Base-by-base conservation (phyloP, 2,888 invertebrate species). In the Sinopyrophorus schimmeli region DNA sequence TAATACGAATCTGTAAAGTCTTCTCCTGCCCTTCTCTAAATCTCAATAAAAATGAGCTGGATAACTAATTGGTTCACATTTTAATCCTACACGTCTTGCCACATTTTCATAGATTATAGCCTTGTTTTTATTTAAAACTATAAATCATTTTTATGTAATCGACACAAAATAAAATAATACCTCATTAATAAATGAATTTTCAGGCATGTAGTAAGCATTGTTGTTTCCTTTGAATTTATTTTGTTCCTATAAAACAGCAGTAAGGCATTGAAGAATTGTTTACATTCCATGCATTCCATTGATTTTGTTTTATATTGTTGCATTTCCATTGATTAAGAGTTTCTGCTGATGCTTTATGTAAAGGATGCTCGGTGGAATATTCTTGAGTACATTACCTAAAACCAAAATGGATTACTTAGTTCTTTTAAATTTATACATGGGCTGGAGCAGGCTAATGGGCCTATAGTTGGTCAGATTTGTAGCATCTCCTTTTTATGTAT, bases 11-110 rank as follows among this genome's bases (percentile, higher is more conserved):
- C 72, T 1, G 62, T 58, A 11, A 58, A 5, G 5, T 30, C 20
- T 49, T 67, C 59, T 57, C 69, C 62, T 76, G 77, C 59, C 71
- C 72, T 63, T 79, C 77, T 41, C 71, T 74, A 78, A 80, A 82
- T 17, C 77, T 71, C 37, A 84, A 68, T 11, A 83, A 62, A 60
- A 83, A 61, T 83, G 82, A 1, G 77, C 74, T 2, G 83, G 82
- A 56, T 80, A 80, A 65, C 75, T 80, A 53, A 83, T 77, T 16
- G 80, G 78, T 47, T 81, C 79, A 57, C 80, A 80, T 20, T 75
- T 69, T 2, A 84, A 69, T 5, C 83, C 83, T 7, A 84, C 69
- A 53, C 82, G 70, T 35, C 80, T 70, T 3, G 81, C 81, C 5
- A 82, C 71, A 44, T 77, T 75, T 57, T 78, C 76, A 62, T 80